Conservation (phyloP, 2,888 invertebrate species). For the Tortricodes alternella region DNA sequence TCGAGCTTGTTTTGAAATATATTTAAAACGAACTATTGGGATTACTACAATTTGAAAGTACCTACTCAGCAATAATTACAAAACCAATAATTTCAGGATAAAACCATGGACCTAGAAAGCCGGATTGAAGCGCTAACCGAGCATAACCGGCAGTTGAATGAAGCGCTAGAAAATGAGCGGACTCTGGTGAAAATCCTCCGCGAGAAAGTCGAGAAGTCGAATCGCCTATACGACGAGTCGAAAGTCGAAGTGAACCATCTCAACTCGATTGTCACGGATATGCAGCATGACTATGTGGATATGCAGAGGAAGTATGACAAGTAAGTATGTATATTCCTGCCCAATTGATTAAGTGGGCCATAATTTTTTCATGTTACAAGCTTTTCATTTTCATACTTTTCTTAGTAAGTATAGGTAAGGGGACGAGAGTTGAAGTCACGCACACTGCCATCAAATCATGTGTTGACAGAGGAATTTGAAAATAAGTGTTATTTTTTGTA, state of each 20-base stretch:
- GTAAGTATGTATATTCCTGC: conserved; percentile 52
- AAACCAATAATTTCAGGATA: conserved; percentile 59
- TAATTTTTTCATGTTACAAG: neutral
- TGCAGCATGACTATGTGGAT: conserved; percentile 70
- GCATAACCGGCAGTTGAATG: conserved; percentile 72
- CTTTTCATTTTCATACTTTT: too few species aligned
- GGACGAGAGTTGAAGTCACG: too few species aligned
- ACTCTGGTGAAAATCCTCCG: conserved; percentile 74
- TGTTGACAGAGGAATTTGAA: too few species aligned
- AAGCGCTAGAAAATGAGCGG: conserved; percentile 80
- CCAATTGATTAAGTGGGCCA: neutral
- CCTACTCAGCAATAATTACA: neutral
- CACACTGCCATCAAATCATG: too few species aligned
- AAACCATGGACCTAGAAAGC: conserved; percentile 64
- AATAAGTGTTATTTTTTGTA: too few species aligned
- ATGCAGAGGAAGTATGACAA: conserved; percentile 72
- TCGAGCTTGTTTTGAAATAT: neutral
- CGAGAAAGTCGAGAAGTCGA: conserved; percentile 77
- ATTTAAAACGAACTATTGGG: neutral
- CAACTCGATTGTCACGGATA: conserved; percentile 65
- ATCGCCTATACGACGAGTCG: conserved; percentile 75
- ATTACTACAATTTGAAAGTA: neutral
- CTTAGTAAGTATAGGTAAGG: too few species aligned
- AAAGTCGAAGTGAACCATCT: conserved; percentile 73
- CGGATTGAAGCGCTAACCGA: conserved; percentile 75